Conservation (phyloP, 1,140 invertebrate species). For the Druon quercuslanigerum region DNA sequence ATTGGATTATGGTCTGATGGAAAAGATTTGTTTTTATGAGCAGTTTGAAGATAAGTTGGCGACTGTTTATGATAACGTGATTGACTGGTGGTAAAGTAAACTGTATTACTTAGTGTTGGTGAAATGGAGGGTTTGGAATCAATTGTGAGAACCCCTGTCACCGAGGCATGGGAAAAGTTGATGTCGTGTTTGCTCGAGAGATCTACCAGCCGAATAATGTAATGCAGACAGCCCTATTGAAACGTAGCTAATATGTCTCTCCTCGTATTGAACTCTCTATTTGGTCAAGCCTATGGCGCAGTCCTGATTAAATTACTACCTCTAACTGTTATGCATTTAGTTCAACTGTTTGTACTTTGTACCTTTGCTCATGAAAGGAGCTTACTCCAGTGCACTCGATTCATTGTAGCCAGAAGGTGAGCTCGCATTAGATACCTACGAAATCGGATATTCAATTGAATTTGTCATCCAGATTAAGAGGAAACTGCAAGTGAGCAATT, state of each 20-base stretch:
- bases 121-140: constrained; percentile 16
- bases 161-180: constrained; percentile 73
- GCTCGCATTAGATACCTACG: neutral
- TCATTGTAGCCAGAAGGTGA: neutral
- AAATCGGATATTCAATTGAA: constrained; percentile 10
- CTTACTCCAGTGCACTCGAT: constrained; percentile 12
- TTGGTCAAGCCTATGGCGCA: constrained; percentile 57
- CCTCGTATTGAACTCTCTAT: constrained; percentile 59
- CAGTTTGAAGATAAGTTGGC: too few species aligned
- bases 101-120: constrained; percentile 20
- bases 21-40: too few species aligned
- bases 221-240: constrained; percentile 70
- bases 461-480: neutral
- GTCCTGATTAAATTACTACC: constrained; percentile 65
- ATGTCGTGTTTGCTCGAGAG: constrained; percentile 72
- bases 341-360: constrained; percentile 27
- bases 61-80: neutral
- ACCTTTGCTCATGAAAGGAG: constrained; percentile 8
- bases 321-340: constrained; percentile 54
- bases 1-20: too few species aligned
- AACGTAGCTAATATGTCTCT: constrained; percentile 74
- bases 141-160: constrained; percentile 68
- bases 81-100: constrained; percentile 11
- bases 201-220: constrained; percentile 72
- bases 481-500: neutral